Percentiles rank a stretch among this genome's conserved stretches.
These are phyloP conservation scores for Zaprionus camerounensis DNA, from an alignment of 1,140 invertebrate genomes.

Conservation along the genomic window DNA sequence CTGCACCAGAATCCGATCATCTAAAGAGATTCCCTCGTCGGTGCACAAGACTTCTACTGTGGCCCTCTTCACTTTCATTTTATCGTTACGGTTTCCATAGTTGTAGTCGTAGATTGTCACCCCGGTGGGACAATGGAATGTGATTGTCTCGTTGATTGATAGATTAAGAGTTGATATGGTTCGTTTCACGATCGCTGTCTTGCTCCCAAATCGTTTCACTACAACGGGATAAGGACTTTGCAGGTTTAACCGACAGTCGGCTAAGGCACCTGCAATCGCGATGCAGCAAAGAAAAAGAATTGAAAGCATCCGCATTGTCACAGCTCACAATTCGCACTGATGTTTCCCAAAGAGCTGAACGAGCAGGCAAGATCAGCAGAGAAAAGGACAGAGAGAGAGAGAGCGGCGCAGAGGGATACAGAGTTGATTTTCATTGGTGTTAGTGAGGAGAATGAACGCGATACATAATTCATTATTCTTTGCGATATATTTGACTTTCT, in stretches of 20 bases:
- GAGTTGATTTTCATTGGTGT: background rate
- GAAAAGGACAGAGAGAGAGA: background rate
- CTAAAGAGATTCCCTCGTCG: constrained; percentile 5
- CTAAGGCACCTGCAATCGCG: background rate
- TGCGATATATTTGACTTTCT: no score
- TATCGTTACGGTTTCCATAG: background rate
- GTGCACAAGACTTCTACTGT: constrained; percentile 16
- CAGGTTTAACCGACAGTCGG: background rate
- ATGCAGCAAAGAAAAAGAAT: constrained; percentile 6
- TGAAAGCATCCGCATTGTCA: constrained; percentile 4
- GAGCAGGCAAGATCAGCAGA: background rate
- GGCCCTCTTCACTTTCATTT: background rate
- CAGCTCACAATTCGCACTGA: constrained; percentile 15
- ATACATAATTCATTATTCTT: no score
- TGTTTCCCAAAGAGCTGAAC: background rate
- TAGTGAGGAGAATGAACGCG: no score
- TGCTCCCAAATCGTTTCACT: constrained; percentile 35
- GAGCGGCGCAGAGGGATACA: background rate
- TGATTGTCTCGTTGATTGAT: constrained; percentile 14
- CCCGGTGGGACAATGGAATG: constrained; percentile 35
- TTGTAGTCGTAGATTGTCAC: background rate
- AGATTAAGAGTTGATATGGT: background rate
- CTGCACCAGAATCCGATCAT: background rate
- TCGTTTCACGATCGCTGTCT: constrained; percentile 20
- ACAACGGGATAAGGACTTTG: constrained; percentile 21